phyloP scores from a whole-genome alignment of 2,888 invertebrate genomes.

The Syrphus vitripennis region DNA sequence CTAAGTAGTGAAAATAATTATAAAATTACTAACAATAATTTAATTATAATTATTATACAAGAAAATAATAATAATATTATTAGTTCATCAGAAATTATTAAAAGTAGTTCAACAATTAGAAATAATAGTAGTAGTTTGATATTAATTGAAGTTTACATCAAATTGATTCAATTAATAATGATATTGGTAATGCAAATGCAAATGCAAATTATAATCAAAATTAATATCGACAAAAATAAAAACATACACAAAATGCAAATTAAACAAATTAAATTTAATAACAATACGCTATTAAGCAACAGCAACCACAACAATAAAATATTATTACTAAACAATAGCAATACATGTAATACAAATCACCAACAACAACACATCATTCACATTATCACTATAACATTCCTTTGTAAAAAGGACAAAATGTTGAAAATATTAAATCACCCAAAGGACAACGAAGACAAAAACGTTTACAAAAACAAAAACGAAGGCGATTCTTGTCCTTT shows the following conservation, averaged over 20 bases:
- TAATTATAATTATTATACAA: conserved; percentile 42
- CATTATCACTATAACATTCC: neutral
- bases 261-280: conserved; percentile 42
- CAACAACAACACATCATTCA: conserved; percentile 19
- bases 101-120: conserved; percentile 49
- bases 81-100: conserved; percentile 57
- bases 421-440: neutral
- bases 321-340: conserved; percentile 25
- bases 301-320: conserved; percentile 40
- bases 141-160: conserved; percentile 71
- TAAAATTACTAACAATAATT: conserved; percentile 36
- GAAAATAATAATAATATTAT: conserved; percentile 38
- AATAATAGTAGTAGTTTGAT: conserved; percentile 59
- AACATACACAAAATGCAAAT: conserved; percentile 42
- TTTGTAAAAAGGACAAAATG: neutral
- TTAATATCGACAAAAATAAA: conserved; percentile 37
- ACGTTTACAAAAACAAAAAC: neutral
- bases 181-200: conserved; percentile 57
- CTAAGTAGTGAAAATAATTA: conserved; percentile 60
- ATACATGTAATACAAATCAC: conserved; percentile 46
- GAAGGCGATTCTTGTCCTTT: conserved; percentile 12
- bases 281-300: conserved; percentile 57
- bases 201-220: conserved; percentile 62
- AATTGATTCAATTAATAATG: conserved; percentile 69
- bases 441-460: conserved; percentile 6